Base-by-base conservation (phyloP, 2,113 vertebrate species). In the Dolichotis patagonum region DNA sequence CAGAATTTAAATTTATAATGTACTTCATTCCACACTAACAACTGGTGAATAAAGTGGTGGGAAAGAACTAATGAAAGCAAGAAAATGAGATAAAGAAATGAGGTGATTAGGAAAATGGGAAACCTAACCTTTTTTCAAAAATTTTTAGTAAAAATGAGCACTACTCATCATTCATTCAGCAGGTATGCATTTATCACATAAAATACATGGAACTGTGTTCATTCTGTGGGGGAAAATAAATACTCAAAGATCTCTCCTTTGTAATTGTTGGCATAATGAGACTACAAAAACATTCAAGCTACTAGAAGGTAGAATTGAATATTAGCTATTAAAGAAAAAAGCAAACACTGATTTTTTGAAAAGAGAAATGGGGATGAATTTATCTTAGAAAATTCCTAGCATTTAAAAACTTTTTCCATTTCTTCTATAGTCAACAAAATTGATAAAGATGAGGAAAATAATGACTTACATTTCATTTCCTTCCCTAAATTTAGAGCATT, bases 371-470 rank as follows among this genome's bases (percentile, higher is more conserved):
- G 67, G 56, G 13, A 35, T 65, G 0, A 86, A 14, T 26, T 77
- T 16, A 60, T 73, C 22, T 89, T 91, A 41, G n/a, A 84, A 69
- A 7, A 24, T 84, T n/a, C 4, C 32, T 75, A 58, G 9, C 0
- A 26, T 88, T 46, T 65, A 75, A 94, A 90, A 54, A 88, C 30
- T 87, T 97, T 85, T 88, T 54, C 49, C 49, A 49, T 92, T 84
- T 89, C 41, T 56, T 56, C 67, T 71, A 85, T 78, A 93, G 90
- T 96, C 67, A 87, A 91, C 9, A 89, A 89, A 63, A 80, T 87
- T 81, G 54, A 81, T 46, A 83, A 94, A 71, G 30, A 69, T 71
- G 46, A 60, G 3, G 43, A 87, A 86, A 71, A 88, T 54, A 80
- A 28, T 52, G 60, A 43, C 54, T 89, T 83, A 11, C 69, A 71